Percentiles rank a stretch among this genome's conserved stretches.
Conservation (phyloP, 92 coral and sea anemone species). For the Actinernus sp. region DNA sequence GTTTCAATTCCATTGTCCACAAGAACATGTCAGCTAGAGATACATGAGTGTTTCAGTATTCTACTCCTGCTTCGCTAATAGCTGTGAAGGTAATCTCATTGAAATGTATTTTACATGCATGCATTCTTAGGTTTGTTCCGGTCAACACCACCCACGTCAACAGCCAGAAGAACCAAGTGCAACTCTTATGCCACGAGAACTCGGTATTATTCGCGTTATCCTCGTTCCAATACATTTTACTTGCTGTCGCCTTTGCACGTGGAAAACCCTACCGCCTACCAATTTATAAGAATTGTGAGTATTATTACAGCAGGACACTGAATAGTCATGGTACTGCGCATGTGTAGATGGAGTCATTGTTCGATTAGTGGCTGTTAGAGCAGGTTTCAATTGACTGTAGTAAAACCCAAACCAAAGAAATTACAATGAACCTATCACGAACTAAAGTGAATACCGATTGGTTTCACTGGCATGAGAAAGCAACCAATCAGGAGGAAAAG, state of each 20-base stretch:
- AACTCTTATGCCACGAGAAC: slow-evolving; percentile 73
- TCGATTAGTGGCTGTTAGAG: too few relatives aligned
- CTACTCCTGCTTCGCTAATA: too few relatives aligned
- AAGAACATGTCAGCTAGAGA: too few relatives aligned
- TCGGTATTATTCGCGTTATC: slow-evolving; percentile 79
- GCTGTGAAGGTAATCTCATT: too few relatives aligned
- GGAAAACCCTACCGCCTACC: slow-evolving; percentile 88
- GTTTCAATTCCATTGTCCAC: too few relatives aligned
- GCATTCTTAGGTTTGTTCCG: slow-evolving; percentile 61
- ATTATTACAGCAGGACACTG: not conserved
- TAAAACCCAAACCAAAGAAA: too few relatives aligned
- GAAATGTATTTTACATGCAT: not conserved
- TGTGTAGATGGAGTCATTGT: not conserved
- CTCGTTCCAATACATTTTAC: slow-evolving; percentile 80
- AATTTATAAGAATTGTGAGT: slow-evolving; percentile 68
- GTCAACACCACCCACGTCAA: slow-evolving; percentile 37
- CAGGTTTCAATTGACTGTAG: too few relatives aligned
- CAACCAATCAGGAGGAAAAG: too few relatives aligned
- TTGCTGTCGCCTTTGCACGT: slow-evolving; percentile 77
- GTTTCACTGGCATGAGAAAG: too few relatives aligned
- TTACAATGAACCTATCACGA: not conserved
- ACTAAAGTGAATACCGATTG: too few relatives aligned
- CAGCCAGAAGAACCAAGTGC: slow-evolving; percentile 28
- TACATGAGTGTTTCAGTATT: too few relatives aligned
- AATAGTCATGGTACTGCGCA: not conserved